phyloP scores from a whole-genome alignment of 1,140 invertebrate genomes.

The Anoplophora glabripennis region DNA sequence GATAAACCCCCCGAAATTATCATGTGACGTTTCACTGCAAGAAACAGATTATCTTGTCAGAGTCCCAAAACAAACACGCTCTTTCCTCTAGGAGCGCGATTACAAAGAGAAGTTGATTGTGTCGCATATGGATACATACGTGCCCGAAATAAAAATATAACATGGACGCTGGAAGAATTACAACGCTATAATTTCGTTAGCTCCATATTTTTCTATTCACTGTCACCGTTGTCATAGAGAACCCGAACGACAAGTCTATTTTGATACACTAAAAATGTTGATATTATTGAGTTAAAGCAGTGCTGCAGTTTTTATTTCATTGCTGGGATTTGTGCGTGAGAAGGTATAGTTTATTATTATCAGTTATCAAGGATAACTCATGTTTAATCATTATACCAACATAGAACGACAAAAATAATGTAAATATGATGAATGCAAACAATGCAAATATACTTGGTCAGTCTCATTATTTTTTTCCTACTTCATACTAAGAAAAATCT shows the following conservation, averaged over 20 bases:
- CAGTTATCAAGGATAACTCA: no score
- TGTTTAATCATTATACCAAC: no score
- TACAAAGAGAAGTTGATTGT: conserved; percentile 16
- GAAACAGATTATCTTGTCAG: conserved; percentile 14
- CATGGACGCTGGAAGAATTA: conserved; percentile 5
- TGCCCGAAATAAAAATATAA: conserved; percentile 20
- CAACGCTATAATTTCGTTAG: neutral
- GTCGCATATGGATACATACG: conserved; percentile 21
- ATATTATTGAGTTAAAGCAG: no score
- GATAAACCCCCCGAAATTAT: neutral
- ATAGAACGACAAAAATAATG: no score
- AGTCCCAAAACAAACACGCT: conserved; percentile 12
- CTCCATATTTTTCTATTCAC: neutral
- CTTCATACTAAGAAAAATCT: neutral
- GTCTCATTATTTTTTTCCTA: no score
- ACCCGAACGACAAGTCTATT: neutral
- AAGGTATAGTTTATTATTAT: no score
- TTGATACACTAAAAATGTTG: no score
- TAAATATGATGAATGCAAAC: no score
- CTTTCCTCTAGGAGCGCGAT: conserved; percentile 12
- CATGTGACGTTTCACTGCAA: neutral
- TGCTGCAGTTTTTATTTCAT: no score
- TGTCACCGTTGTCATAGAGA: neutral
- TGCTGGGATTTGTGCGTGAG: no score
- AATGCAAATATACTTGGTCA: no score